Percentiles rank a stretch among this genome's conserved stretches.
phyloP scores from a whole-genome alignment of 2,113 vertebrate species.

The Gavia stellata region DNA sequence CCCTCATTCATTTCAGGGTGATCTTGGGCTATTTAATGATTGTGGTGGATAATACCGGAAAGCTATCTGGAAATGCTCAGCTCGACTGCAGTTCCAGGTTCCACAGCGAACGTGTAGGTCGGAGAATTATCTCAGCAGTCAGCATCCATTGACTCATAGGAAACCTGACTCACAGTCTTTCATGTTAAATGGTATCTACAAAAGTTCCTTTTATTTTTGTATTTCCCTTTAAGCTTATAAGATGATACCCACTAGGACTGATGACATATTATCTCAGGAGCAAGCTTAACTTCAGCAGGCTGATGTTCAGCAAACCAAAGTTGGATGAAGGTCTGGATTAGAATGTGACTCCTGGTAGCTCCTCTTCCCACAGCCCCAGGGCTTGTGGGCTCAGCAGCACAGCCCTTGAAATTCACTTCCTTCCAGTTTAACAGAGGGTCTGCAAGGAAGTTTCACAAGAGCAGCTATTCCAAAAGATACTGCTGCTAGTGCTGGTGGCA shows the following conservation, averaged over 20 bases:
- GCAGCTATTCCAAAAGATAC: constrained; percentile 38
- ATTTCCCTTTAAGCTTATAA: neutral
- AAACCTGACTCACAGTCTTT: constrained; percentile 2
- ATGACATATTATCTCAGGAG: neutral
- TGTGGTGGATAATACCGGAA: neutral
- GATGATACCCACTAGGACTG: neutral
- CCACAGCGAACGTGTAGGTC: neutral
- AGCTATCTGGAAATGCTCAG: neutral
- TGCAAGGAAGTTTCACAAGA: constrained; percentile 13
- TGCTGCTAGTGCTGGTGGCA: neutral
- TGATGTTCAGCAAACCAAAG: neutral
- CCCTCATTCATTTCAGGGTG: neutral
- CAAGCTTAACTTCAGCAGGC: neutral
- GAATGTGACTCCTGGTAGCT: neutral
- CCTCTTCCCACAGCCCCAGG: neutral
- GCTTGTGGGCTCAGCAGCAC: neutral
- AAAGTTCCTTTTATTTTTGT: neutral
- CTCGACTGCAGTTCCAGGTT: neutral
- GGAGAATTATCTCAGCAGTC: constrained; percentile 33
- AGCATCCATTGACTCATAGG: constrained; percentile 4
- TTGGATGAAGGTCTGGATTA: neutral
- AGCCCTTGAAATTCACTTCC: constrained; percentile 2
- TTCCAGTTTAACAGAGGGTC: neutral
- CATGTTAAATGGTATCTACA: neutral
- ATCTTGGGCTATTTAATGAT: neutral